Evolutionary conservation across 2,113 vertebrate species (phyloP), one percentile per base, ranked within the genome.

Genomic region (Mesoclemmys tuberculata): DNA sequence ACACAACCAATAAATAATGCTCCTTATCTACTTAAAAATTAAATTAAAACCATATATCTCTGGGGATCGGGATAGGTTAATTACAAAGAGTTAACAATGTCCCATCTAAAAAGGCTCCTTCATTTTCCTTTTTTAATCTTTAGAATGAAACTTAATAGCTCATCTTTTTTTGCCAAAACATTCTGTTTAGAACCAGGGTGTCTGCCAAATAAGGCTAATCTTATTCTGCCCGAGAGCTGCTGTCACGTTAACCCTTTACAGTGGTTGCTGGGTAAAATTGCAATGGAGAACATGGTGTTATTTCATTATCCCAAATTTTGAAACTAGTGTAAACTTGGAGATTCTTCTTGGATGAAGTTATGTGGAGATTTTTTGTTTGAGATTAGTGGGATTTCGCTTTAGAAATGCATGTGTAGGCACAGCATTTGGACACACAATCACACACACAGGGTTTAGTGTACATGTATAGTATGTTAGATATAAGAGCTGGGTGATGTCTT

Each of bases 41-140:
- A 96, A 96, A 97, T 97, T 93, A 97, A 97, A 93, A 64, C 44
- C 61, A 87, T 5, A 90, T 96, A 96, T 96, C 96, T 96, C 94
- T 71, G 44, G 94, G 92, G 94, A 96, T 5, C 44, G 94, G 86
- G 44, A 10, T 96, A 68, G 94, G 95, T 97, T 97, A 97, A 97
- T 97, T 96, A 93, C 84, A 82, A 93, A 95, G 75, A 95, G 27
- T 71, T 96, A 96, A 92, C 95, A 93, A n/a, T 94, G 88, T 86
- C 90, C 84, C 55, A 84, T 85, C 90, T 85, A 84, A 90, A 94
- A 89, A 88, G 55, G 9, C 21, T 83, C 1, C 64, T 78, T 96
- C 29, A 14, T 96, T 96, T 96, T 83, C 13, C 55, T 92, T 89
- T 38, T 95, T 81, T 93, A 96, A 48, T 91, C 87, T 95, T 96